Base-by-base conservation (phyloP, 2,797 vertebrate genomes). In the Sebastes nivosus region DNA sequence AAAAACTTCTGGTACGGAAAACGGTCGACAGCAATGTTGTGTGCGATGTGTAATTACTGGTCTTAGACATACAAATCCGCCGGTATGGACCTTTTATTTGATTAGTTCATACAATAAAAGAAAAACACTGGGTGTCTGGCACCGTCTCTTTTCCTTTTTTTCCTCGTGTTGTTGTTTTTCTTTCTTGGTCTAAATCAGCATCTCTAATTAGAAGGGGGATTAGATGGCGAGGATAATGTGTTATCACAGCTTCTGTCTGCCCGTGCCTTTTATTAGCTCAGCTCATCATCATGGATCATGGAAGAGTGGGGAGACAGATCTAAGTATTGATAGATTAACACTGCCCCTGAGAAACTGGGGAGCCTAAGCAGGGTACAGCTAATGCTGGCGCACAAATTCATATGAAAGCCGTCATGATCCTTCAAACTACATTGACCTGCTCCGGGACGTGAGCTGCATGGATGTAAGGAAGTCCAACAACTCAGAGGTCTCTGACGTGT, bases 151-250 rank as follows among this genome's bases (percentile, higher is more conserved):
- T 64, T 66, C 3, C 30, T 81, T 73, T 52, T 77, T 77, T 69
- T 30, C 2, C 63, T 32, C 52, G 61, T 79, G 81, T 61, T 81
- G 65, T 78, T 81, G 69, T 81, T 73, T 29, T 84, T 58, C 71
- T 80, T 59, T 67, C 34, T 74, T 46, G 29, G 34, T 80, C 77
- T 79, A 86, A 80, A 57, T 60, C 75, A 67, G 84, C 71, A 63
- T 88, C 79, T 89, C 78, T 91, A 91, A 94, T 93, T 90, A 92
- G 79, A 86, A 72, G 18, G 14, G 70, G 86, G 91, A 93, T 93
- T 90, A 94, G 85, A 91, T 83, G 68, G 20, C 13, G 79, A 78
- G 88, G 90, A 90, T 85, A 86, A 91, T 82, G 89, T 88, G 83
- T 81, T 84, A 89, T 80, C 87, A 46, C 59, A 84, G 81, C 90